phyloP scores from a whole-genome alignment of 2,888 invertebrate genomes.

The Sphaerophoria taeniata region DNA sequence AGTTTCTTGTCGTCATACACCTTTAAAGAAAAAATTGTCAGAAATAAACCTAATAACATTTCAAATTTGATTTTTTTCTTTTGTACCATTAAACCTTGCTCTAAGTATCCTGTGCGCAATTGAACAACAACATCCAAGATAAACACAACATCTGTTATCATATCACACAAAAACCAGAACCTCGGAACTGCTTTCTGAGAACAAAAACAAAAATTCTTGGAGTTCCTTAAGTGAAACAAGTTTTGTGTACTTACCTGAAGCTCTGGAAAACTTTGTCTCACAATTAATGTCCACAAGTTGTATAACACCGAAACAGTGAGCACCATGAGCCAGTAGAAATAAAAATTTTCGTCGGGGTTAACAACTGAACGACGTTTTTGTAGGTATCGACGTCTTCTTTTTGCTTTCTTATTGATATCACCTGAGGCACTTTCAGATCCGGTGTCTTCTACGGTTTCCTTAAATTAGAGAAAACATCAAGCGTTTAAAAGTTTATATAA shows the following conservation, averaged over 20 bases:
- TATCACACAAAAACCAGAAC: constrained; percentile 93
- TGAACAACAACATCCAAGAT: constrained; percentile 95
- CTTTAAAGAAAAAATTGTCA: constrained; percentile 78
- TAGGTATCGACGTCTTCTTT: constrained; percentile 87
- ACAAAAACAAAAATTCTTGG: neutral
- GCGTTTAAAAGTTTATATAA: neutral
- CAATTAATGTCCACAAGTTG: constrained; percentile 97
- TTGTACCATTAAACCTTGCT: constrained; percentile 93
- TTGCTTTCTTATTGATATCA: constrained; percentile 84
- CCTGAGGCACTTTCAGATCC: constrained; percentile 88
- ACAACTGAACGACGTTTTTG: constrained; percentile 92
- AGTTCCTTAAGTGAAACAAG: neutral
- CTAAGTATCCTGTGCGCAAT: constrained; percentile 96
- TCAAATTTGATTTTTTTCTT: constrained; percentile 65
- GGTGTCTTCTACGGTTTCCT: constrained; percentile 87
- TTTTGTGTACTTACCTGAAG: constrained; percentile 85
- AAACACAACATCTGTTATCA: constrained; percentile 93
- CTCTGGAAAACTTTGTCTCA: constrained; percentile 96
- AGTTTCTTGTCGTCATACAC: constrained; percentile 95
- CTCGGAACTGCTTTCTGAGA: constrained; percentile 87
- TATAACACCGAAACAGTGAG: constrained; percentile 95
- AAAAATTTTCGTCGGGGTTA: constrained; percentile 97
- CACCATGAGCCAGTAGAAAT: constrained; percentile 97
- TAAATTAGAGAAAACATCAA: neutral
- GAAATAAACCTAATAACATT: neutral